These are phyloP conservation scores for Ictalurus punctatus DNA, from an alignment of 2,113 vertebrate species.

Conservation along the genomic window DNA sequence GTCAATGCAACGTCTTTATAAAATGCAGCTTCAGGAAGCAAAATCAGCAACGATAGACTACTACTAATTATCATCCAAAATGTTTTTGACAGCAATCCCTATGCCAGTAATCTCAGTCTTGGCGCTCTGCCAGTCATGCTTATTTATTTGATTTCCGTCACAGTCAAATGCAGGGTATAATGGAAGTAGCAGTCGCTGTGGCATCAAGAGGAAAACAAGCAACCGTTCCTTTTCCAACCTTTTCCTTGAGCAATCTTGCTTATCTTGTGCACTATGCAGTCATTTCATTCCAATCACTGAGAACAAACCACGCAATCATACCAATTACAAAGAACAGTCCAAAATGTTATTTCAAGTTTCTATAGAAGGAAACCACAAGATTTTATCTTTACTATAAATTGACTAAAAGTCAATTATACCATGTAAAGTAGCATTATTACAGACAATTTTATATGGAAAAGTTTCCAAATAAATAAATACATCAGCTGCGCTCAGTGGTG, in stretches of 20 bases:
- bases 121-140: conserved; percentile 62
- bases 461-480: neutral
- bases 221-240: conserved; percentile 45
- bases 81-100: conserved; percentile 69
- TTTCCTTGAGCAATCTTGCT: conserved; percentile 59
- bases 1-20: conserved; percentile 34
- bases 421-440: neutral
- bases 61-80: conserved; percentile 71
- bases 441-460: neutral
- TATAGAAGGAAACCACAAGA: neutral
- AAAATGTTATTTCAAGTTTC: neutral
- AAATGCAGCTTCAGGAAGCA: conserved; percentile 52
- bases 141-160: conserved; percentile 69
- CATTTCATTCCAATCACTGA: conserved; percentile 60
- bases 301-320: conserved; percentile 22
- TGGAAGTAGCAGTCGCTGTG: conserved; percentile 29
- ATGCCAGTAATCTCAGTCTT: conserved; percentile 66
- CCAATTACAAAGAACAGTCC: conserved; percentile 22
- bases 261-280: conserved; percentile 55
- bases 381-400: neutral
- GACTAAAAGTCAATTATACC: neutral
- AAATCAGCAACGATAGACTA: conserved; percentile 65
- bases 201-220: conserved; percentile 38
- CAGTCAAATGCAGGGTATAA: conserved; percentile 61
- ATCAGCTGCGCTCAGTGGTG: neutral